These are phyloP conservation scores for Entomyzon cyanotis DNA, from an alignment of 2,113 vertebrate genomes.

Conservation along the genomic window DNA sequence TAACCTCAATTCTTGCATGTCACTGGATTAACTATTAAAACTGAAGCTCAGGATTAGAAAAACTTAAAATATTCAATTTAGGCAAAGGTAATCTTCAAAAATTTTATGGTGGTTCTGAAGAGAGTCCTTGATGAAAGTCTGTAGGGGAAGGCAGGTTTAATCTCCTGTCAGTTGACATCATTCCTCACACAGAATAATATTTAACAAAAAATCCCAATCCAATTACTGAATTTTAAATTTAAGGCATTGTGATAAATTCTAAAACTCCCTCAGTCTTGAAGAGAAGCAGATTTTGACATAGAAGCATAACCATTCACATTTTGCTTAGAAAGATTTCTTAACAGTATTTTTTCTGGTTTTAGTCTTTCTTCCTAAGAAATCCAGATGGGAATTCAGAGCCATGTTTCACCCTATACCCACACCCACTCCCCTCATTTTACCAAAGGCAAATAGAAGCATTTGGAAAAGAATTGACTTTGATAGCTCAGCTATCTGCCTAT, in stretches of 20 bases:
- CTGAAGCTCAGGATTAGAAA: not conserved
- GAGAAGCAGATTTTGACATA: not conserved
- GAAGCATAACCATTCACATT: not conserved
- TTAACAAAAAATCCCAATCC: not conserved
- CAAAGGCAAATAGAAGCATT: not conserved
- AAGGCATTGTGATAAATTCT: not conserved
- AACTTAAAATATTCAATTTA: not conserved
- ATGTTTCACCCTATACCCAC: not conserved
- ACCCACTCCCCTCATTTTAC: not conserved
- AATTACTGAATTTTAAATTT: not conserved
- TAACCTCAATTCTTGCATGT: not conserved
- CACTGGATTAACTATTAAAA: not conserved
- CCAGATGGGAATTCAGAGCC: not conserved
- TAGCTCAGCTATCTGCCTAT: not conserved
- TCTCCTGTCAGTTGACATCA: not conserved
- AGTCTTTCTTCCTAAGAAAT: not conserved
- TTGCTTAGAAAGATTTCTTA: not conserved
- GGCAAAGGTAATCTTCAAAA: not conserved
- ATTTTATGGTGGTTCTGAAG: not conserved
- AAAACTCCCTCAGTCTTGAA: not conserved
- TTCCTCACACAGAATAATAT: not conserved
- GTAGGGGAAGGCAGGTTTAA: not conserved
- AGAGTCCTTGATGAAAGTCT: not conserved
- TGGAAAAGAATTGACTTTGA: not conserved
- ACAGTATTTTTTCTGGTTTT: not conserved